Evolutionary conservation across 1,140 invertebrate genomes (phyloP).

Genomic region (Laupala kohalensis): DNA sequence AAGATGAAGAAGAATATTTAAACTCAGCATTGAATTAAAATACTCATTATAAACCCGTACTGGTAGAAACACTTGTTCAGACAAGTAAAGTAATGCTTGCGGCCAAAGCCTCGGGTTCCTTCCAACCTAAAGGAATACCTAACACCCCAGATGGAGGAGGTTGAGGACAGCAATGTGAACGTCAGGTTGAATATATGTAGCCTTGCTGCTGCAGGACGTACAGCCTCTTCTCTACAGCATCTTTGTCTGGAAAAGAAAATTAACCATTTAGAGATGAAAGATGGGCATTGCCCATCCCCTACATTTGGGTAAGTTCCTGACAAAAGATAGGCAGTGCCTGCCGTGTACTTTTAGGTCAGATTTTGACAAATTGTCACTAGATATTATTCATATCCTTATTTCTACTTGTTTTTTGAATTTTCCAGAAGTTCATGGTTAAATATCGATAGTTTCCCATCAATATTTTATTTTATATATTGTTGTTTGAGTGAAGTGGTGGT

Average conservation of each 20-base stretch:
- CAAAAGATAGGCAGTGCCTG: no score
- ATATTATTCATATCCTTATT: no score
- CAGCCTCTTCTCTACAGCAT: slow-evolving; percentile 81
- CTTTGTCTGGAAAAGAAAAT: slow-evolving; percentile 55
- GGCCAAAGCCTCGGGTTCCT: background rate
- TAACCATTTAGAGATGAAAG: background rate
- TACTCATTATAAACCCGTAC: background rate
- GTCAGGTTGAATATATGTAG: slow-evolving; percentile 51
- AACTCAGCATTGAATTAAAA: background rate
- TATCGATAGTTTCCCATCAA: no score
- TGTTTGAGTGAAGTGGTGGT: no score
- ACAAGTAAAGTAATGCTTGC: background rate
- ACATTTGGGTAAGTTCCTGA: background rate
- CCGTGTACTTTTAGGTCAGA: no score
- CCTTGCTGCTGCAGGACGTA: slow-evolving; percentile 76
- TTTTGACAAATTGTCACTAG: no score
- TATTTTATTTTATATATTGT: no score
- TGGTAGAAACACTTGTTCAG: background rate
- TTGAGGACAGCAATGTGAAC: background rate
- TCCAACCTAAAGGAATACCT: background rate
- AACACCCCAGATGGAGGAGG: background rate
- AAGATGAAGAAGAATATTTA: background rate
- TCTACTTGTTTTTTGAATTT: no score
- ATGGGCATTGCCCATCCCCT: background rate
- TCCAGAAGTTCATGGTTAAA: no score